Evolutionary conservation across 2,888 invertebrate genomes (phyloP).

Genomic region (Furcula furcula): DNA sequence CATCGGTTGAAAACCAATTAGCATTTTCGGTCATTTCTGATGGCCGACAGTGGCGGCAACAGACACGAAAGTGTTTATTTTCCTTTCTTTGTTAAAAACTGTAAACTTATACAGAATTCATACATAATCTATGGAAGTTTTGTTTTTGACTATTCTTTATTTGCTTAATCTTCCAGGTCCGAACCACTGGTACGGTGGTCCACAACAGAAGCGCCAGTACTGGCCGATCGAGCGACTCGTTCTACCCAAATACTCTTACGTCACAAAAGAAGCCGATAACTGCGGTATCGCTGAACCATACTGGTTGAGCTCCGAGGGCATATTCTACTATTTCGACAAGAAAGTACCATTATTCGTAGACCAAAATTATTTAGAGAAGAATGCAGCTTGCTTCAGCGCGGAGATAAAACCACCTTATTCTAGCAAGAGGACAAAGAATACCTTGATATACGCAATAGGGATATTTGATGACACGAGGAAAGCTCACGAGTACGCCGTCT

Average conservation of each 20-base stretch:
- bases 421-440: slow-evolving; percentile 54
- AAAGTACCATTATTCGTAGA: slow-evolving; percentile 85
- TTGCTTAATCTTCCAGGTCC: slow-evolving; percentile 36
- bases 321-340: slow-evolving; percentile 83
- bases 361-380: slow-evolving; percentile 75
- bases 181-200: slow-evolving; percentile 85
- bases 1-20: no score
- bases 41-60: no score
- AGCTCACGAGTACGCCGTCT: slow-evolving; percentile 83
- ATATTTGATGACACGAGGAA: slow-evolving; percentile 78
- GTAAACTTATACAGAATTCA: no score
- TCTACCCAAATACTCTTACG: slow-evolving; percentile 77
- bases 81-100: no score
- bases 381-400: slow-evolving; percentile 77
- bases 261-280: slow-evolving; percentile 81
- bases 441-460: slow-evolving; percentile 83
- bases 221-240: slow-evolving; percentile 83
- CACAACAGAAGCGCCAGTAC: slow-evolving; percentile 80
- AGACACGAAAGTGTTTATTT: no score
- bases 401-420: slow-evolving; percentile 73
- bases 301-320: slow-evolving; percentile 86
- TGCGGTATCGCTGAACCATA: slow-evolving; percentile 83
- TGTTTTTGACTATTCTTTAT: no score
- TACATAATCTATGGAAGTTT: no score
- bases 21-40: no score